Evolutionary conservation across 2,797 vertebrate genomes (phyloP).

Genomic region (Lerista edwardsae): DNA sequence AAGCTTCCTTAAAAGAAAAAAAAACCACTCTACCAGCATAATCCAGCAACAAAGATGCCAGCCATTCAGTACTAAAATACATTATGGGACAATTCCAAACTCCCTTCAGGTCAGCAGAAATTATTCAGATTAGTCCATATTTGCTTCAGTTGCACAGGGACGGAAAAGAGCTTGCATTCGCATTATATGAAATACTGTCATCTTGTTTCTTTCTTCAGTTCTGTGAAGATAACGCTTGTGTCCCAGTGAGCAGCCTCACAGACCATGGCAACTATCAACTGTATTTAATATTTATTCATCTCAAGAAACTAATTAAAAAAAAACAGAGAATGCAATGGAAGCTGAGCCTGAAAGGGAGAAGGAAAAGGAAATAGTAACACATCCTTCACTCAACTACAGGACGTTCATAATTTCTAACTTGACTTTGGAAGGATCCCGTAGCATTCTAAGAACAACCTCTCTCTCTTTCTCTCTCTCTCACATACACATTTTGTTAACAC

Average conservation of each 20-base stretch:
- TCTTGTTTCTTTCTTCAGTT: slow-evolving; percentile 8
- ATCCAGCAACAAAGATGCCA: background rate
- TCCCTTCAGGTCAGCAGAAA: background rate
- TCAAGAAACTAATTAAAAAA: background rate
- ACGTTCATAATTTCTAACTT: background rate
- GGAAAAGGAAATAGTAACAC: background rate
- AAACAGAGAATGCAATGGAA: background rate
- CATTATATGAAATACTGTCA: slow-evolving; percentile 5
- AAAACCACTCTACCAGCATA: background rate
- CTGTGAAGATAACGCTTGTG: background rate
- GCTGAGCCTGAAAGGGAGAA: background rate
- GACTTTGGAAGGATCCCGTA: background rate
- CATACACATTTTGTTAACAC: background rate
- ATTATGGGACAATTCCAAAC: background rate
- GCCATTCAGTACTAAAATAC: background rate
- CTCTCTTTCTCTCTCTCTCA: too few species aligned
- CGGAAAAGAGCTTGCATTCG: background rate
- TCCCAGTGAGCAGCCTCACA: background rate
- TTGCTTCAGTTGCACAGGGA: background rate
- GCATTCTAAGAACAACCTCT: background rate
- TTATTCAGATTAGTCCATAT: background rate
- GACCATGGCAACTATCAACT: background rate
- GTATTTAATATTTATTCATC: background rate
- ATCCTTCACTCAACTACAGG: background rate
- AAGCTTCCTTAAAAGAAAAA: slow-evolving; percentile 4